phyloP scores from a whole-genome alignment of 37 sponge, comb jelly and placozoan genomes.

The Chondrilla cf. caribensis region DNA sequence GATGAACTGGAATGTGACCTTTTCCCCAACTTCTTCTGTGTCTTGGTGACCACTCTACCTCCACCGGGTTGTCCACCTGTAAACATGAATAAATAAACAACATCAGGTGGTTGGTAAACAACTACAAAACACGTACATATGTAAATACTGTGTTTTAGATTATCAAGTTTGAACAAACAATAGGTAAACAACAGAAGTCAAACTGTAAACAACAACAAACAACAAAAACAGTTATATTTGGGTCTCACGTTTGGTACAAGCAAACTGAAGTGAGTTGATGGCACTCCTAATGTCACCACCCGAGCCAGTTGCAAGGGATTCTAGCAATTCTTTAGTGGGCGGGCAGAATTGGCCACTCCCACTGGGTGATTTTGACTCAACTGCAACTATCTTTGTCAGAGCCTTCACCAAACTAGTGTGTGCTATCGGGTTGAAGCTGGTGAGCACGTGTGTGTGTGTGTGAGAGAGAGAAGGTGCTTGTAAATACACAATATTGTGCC shows the following conservation, averaged over 20 bases:
- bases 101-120: too few relatives aligned
- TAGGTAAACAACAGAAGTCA: background rate
- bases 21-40: background rate
- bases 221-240: background rate
- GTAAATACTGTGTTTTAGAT: too few relatives aligned
- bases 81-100: too few relatives aligned
- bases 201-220: background rate
- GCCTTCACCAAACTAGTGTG: constrained; percentile 71
- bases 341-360: constrained; percentile 1
- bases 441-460: too few relatives aligned
- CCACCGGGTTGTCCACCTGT: too few relatives aligned
- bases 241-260: constrained; percentile 49
- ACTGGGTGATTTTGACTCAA: constrained; percentile 34
- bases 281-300: constrained; percentile 76
- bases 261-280: constrained; percentile 77
- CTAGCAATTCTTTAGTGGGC: constrained; percentile 56
- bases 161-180: too few relatives aligned
- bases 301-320: constrained; percentile 42
- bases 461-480: background rate
- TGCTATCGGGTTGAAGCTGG: constrained; percentile 71
- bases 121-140: too few relatives aligned
- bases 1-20: background rate
- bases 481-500: background rate
- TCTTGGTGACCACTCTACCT: too few relatives aligned
- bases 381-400: constrained; percentile 41